Base-by-base conservation (phyloP, 35 echinoderm and acorn worm species). In the Strongylocentrotus purpuratus region DNA sequence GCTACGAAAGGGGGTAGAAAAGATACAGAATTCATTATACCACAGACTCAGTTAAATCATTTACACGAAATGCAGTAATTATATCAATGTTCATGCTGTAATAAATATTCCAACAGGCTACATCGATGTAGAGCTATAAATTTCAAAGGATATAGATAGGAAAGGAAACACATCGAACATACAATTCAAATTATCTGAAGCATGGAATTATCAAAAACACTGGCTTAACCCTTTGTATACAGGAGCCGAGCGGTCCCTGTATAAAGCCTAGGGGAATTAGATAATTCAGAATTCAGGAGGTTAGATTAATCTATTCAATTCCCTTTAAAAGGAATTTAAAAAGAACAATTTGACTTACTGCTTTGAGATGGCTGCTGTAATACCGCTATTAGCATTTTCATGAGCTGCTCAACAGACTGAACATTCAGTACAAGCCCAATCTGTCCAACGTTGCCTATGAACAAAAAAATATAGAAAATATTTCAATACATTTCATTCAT, bases 371-470 rank as follows among this genome's bases (percentile, higher is more conserved):
- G 91, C 89, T 97, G 96, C 55, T 95, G 46, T 17, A 97, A 86
- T 58, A 97, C 96, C 9, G 88, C 96, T 32, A 91, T 61, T 9
- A 97, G 70, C 88, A 95, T 97, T 70, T 97, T 97, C 61, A 97
- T 48, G 9, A 97, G 46, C 32, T 95, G 90, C 12, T 28, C 46
- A 89, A 97, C 96, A 4, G 96, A 97, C 48, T 92, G 33, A 22
- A 31, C 48, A 85, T 95, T 93, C 14, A 31, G 18, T 15, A 18
- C 31, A 12, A 95, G 91, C 1, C 96, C 96, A 92, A 97, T 89
- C 33, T 59, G 32, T 25, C 52, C 55, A 28, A 96, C 96, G 46
- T 94, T 94, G 14, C 88, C 95, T 96, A 41, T 22, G 46, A 25
- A 88, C 5, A 61, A 48, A 60, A 91, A 92, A 48, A 95, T 9